Base-by-base conservation (phyloP, 2,888 invertebrate genomes). In the Tinea trinotella region DNA sequence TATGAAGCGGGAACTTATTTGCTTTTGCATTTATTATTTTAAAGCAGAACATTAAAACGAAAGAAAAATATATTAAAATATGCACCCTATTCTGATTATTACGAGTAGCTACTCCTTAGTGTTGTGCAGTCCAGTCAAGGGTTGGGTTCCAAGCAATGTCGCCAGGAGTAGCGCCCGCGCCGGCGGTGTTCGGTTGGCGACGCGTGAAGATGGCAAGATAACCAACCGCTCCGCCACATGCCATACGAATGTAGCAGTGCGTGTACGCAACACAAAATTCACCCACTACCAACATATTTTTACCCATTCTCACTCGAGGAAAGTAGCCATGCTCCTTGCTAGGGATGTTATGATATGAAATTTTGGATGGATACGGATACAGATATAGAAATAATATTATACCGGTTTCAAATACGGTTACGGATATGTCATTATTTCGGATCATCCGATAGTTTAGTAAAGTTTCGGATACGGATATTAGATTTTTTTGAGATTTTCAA, bases 161-260 rank as follows among this genome's bases (percentile, higher is more conserved):
- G 24, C 50, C 50, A 24, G 24, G 50, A 22, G n/a, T 44, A 50
- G 62, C 61, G 62, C 64, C 66, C 67, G 61, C 67, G 59, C 9
- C 59, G 67, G 67, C 44, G 24, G 64, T 61, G 66, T 57, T 58
- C 61, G 56, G 53, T 18, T 58, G 66, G 59, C 69, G 62, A 66
- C 68, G 77, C 80, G 77, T 77, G 74, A 82, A 81, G 82, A 81
- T 82, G 60, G 64, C 64, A 64, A 60, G 75, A 81, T 84, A 83
- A 66, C 65, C 68, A 76, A 76, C 76, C 73, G 76, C 66, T 71
- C 62, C 62, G 65, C 69, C 77, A 74, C 69, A 76, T 77, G 77
- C 67, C 74, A 72, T 66, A 59, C 60, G 40, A 19, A 19, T 19
- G 18, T 46, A 46, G 4, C 19, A 46, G 46, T 46, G 46, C 46